Evolutionary conservation across 2,113 vertebrate species (phyloP), one percentile per base, ranked within the genome.

Genomic region (Urocolius indicus): DNA sequence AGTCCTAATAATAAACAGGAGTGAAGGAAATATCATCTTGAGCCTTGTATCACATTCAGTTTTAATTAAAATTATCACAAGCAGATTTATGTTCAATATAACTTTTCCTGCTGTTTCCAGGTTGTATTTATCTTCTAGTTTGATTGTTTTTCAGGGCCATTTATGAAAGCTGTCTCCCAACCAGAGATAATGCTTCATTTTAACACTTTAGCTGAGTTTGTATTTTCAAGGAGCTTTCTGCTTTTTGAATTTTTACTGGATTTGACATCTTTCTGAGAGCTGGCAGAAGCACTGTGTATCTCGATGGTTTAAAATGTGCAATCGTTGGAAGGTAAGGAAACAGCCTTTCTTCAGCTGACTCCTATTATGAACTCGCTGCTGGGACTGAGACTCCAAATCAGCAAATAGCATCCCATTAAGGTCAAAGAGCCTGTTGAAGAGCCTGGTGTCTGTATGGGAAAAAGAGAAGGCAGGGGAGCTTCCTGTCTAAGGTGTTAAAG

Each of bases 11-110:
- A 92, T 81, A 89, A 94, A 81, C 2, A 1, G n/a, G 45, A 86
- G 77, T 34, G 73, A 81, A 78, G 76, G 76, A 89, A 96, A 78
- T 84, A 84, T 80, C 41, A 55, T 59, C 78, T 78, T 84, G 80
- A 92, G 49, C 41, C 29, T 69, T 93, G 90, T 57, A 90, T 90
- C 93, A 61, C 76, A 95, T 81, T 77, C 88, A 75, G 69, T 87
- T 95, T 96, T 96, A 96, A 96, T 96, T 96, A 96, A 96, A 97
- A 92, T 92, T 86, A 93, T 96, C 90, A 90, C 88, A 79, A 90
- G 90, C 73, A 96, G 93, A 97, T 96, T 96, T 96, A 97, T 95
- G 93, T 95, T 93, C 2, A 0, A 61, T 80, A 76, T 96, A 96
- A 92, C 80, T 93, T 93, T 89, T 90, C 92, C 93, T 90, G 93